Evolutionary conservation across 2,888 invertebrate species (phyloP), one percentile per base, ranked within the genome.

Genomic region (Hermaeophaga mercurialis): DNA sequence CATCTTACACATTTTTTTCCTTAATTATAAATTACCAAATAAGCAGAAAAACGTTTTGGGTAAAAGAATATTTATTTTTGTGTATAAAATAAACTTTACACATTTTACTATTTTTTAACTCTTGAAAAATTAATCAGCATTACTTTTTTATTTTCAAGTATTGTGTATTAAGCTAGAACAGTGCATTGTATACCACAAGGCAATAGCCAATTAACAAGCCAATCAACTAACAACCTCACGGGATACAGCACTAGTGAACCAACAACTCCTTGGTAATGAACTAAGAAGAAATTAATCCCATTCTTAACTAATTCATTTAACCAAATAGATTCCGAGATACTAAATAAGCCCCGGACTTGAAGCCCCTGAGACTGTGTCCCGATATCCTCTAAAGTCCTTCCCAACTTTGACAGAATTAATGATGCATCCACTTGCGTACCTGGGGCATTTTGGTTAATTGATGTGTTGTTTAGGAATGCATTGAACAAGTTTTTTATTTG

Each of bases 141-240:
- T n/a, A n/a, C n/a, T n/a, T n/a, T n/a, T n/a, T n/a, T n/a, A n/a
- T n/a, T n/a, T n/a, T n/a, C n/a, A n/a, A n/a, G n/a, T n/a, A n/a
- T n/a, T n/a, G n/a, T n/a, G n/a, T n/a, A n/a, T n/a, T n/a, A n/a
- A n/a, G n/a, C n/a, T n/a, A n/a, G n/a, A n/a, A n/a, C n/a, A n/a
- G n/a, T n/a, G n/a, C 52, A 52, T n/a, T 19, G 5, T 11, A 52
- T 4, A 6, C 52, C 52, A 18, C 52, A 52, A 9, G 52, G 52
- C n/a, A 52, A 24, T 1, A 52, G 8, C 22, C 14, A 34, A 26
- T 52, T 14, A 9, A 52, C 4, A 1, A 34, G 1, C 1, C 1
- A 11, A 5, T 52, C 43, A 11, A 22, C 31, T 4, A 44, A 2
- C 12, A 5, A 6, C 34, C 52, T 19, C 1, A 43, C 8, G 1